phyloP scores from a whole-genome alignment of 2,113 vertebrate genomes.

The Chamaetylas fuelleborni region DNA sequence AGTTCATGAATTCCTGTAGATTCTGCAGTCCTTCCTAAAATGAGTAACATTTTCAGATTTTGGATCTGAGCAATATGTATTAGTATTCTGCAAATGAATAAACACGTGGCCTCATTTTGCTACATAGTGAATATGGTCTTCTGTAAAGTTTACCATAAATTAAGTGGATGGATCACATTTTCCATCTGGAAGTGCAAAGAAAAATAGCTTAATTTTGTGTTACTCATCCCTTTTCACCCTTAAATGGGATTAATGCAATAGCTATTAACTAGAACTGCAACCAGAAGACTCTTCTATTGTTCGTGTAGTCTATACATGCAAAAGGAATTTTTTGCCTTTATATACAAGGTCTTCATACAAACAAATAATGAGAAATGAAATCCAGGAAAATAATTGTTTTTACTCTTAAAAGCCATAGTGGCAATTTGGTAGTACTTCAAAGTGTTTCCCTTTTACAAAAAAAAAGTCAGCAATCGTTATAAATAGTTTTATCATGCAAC shows the following conservation, averaged over 20 bases:
- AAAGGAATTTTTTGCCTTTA: neutral
- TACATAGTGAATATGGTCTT: neutral
- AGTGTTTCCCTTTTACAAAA: neutral
- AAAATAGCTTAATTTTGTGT: neutral
- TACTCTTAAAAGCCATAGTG: neutral
- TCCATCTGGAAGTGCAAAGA: neutral
- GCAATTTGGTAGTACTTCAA: neutral
- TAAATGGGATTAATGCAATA: neutral
- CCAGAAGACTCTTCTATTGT: neutral
- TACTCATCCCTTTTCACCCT: neutral
- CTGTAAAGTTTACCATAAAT: neutral
- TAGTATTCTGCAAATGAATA: neutral
- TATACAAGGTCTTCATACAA: neutral
- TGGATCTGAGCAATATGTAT: neutral
- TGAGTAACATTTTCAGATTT: neutral
- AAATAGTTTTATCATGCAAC: neutral
- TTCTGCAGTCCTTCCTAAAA: neutral
- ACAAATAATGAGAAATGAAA: neutral
- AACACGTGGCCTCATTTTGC: neutral
- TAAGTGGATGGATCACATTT: neutral
- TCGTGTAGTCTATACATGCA: accelerated
- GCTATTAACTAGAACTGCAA: neutral
- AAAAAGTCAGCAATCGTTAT: neutral
- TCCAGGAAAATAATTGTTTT: neutral
- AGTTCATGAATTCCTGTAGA: neutral